These are phyloP conservation scores for Lepidocyrtoides sp. DNA, from an alignment of 2,888 invertebrate species.

Conservation along the genomic window DNA sequence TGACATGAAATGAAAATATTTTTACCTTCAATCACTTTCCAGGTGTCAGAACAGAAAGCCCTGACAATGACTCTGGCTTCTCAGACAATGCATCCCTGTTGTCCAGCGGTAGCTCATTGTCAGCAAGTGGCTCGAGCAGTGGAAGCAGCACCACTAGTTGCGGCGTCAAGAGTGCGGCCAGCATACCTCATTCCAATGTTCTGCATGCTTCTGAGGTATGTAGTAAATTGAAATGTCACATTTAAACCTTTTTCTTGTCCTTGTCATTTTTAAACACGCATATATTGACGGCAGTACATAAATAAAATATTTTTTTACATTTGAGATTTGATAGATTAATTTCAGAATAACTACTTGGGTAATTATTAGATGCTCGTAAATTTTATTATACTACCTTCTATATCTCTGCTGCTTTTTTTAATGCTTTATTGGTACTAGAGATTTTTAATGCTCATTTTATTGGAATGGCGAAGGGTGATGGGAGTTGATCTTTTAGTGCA, in stretches of 20 bases:
- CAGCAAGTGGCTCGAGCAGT: conserved; percentile 92
- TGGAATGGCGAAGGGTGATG: neutral
- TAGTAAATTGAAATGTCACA: neutral
- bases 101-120: conserved; percentile 97
- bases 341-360: neutral
- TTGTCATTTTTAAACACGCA: too few relatives aligned
- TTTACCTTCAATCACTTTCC: conserved; percentile 58
- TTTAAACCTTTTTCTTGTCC: neutral
- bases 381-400: neutral
- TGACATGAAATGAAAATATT: conserved; percentile 23
- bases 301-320: too few relatives aligned
- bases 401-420: too few relatives aligned
- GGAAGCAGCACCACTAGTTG: conserved; percentile 85
- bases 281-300: too few relatives aligned
- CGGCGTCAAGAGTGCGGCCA: conserved; percentile 80
- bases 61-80: conserved; percentile 99
- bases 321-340: neutral
- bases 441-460: neutral
- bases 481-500: neutral
- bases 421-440: conserved; percentile 1
- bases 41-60: conserved; percentile 94
- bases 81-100: conserved; percentile 98
- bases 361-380: conserved; percentile 4
- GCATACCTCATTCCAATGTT: conserved; percentile 81
- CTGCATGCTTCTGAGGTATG: conserved; percentile 83